Percentiles rank a stretch among this genome's conserved stretches.
phyloP scores from a whole-genome alignment of 2,888 invertebrate species.

The Xanthia togata region DNA sequence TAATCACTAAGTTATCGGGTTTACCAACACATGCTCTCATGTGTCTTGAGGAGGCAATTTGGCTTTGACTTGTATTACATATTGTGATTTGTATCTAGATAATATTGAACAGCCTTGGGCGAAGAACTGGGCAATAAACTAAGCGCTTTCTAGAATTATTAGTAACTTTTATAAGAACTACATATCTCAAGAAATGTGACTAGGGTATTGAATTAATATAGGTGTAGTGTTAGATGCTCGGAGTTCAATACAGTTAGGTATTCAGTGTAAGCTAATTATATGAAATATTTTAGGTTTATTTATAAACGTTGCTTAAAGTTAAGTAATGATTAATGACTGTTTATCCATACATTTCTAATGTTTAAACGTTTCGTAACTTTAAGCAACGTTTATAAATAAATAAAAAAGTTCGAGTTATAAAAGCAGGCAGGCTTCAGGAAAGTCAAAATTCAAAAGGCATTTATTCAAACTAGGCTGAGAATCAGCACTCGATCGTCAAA shows the following conservation, averaged over 20 bases:
- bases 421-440: no score
- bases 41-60: conserved; percentile 48
- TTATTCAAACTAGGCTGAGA: no score
- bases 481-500: no score
- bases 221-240: background rate
- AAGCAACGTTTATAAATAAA: no score
- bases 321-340: no score
- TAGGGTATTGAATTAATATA: background rate
- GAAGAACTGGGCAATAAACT: background rate
- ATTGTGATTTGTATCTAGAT: conserved; percentile 38
- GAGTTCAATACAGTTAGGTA: background rate
- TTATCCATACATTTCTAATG: no score
- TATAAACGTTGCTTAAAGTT: no score
- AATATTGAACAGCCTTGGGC: conserved; percentile 23
- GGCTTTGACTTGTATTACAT: conserved; percentile 24
- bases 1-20: conserved; percentile 50
- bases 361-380: no score
- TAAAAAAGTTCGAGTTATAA: no score
- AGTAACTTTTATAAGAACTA: background rate
- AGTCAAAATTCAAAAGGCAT: no score
- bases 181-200: background rate
- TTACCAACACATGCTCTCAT: conserved; percentile 25
- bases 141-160: conserved; percentile 7
- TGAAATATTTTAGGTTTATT: no score
- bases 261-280: background rate